These are phyloP conservation scores for Orthosia gothica DNA, from an alignment of 2,888 invertebrate species.

Conservation along the genomic window DNA sequence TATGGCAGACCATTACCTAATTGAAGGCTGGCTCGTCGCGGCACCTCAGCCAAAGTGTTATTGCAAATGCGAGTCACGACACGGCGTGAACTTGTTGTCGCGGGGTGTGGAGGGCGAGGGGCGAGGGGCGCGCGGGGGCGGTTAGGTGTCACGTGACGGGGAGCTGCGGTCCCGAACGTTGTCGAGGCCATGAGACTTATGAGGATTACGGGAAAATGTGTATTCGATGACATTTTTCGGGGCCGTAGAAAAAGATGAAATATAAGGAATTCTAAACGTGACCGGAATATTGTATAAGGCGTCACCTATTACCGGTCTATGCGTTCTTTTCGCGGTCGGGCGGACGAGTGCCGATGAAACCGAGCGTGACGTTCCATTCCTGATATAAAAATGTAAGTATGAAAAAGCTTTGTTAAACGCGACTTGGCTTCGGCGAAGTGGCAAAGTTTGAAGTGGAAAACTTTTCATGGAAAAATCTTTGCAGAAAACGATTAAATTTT, in stretches of 20 bases:
- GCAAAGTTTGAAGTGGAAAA: constrained; percentile 91
- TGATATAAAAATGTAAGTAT: constrained; percentile 91
- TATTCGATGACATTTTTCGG: constrained; percentile 92
- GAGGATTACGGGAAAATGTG: constrained; percentile 91
- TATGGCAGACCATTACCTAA: constrained; percentile 77
- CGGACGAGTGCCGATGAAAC: constrained; percentile 87
- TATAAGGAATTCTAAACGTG: constrained; percentile 91
- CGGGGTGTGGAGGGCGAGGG: constrained; percentile 48
- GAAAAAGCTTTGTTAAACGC: constrained; percentile 91
- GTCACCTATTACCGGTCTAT: constrained; percentile 90
- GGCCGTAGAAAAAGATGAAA: constrained; percentile 91
- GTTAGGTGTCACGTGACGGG: constrained; percentile 76
- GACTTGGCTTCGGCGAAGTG: constrained; percentile 90
- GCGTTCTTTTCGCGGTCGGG: constrained; percentile 89
- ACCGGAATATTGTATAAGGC: constrained; percentile 86
- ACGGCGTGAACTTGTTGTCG: constrained; percentile 83
- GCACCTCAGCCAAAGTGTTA: constrained; percentile 75
- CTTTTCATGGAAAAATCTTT: constrained; percentile 90
- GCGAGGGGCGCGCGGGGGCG: constrained; percentile 60
- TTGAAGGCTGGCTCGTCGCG: constrained; percentile 78
- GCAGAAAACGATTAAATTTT: constrained; percentile 90
- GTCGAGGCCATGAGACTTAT: constrained; percentile 89
- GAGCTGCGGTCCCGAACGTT: constrained; percentile 76
- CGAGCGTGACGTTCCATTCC: constrained; percentile 90
- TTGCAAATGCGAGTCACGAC: constrained; percentile 86